Percentiles rank a stretch among this genome's conserved stretches.
Conservation (phyloP, 2,797 vertebrate species). For the Syndactyla subalaris region DNA sequence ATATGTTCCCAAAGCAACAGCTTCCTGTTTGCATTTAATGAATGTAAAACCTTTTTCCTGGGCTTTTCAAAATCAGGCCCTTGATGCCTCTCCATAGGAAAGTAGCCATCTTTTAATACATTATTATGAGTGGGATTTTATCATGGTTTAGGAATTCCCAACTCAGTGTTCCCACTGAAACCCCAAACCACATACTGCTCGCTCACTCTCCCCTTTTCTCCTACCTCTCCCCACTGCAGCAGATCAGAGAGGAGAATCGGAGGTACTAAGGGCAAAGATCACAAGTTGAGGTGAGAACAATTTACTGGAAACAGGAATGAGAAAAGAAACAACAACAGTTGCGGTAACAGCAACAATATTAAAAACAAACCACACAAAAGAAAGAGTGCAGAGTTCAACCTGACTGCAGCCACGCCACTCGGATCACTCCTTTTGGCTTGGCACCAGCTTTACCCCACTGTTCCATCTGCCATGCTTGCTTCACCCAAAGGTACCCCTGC, state of each 20-base stretch:
- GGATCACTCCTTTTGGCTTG: neutral
- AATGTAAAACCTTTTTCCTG: neutral
- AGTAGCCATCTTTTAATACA: neutral
- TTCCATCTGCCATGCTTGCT: accelerated
- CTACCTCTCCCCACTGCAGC: neutral
- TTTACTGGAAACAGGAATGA: neutral
- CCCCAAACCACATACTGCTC: accelerated
- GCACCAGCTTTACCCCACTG: neutral
- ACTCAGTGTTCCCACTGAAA: neutral
- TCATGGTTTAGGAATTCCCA: neutral
- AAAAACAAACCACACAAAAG: neutral
- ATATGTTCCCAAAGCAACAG: neutral
- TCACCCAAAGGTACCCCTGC: accelerated
- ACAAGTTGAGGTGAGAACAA: neutral
- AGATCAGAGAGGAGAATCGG: neutral
- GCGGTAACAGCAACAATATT: neutral
- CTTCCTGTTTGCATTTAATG: neutral
- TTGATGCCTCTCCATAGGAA: neutral
- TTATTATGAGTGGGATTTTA: neutral
- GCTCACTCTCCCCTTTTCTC: neutral
- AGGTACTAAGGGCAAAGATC: neutral
- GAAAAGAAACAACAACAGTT: neutral
- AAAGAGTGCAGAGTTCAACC: neutral
- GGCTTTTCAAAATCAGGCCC: neutral
- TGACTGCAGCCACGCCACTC: neutral